Evolutionary conservation across 2,113 vertebrate genomes (phyloP), one percentile per base, ranked within the genome.

Genomic region (Pleuronectes platessa): DNA sequence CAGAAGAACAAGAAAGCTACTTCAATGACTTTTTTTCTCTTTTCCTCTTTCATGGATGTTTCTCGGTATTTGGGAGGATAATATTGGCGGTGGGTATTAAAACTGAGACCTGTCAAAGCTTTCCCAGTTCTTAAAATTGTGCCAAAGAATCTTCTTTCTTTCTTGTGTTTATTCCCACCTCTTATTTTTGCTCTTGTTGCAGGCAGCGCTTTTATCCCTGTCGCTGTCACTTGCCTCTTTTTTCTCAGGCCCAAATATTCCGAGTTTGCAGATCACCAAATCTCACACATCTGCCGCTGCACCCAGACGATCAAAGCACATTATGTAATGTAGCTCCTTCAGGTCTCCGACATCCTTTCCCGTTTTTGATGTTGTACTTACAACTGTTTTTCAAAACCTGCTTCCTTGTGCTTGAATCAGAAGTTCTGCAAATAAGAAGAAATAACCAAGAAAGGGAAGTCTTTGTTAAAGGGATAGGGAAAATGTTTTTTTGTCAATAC

Each of bases 171-270:
- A 67, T 85, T 78, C 79, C 81, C 65, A 71, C 71, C 60, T 78
- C 47, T 78, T 62, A 71, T 87, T 86, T 83, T 59, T 71, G 79
- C 79, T 90, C 61, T 87, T 76, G 84, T 92, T 89, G 71, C 78
- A 82, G 74, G 55, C 74, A 55, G 21, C 55, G 49, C 87, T 90
- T 92, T 93, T 85, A 90, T 94, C 79, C 76, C 55, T 81, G 86
- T 87, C 45, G 40, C 81, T 86, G 89, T 81, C 89, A n/a, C 51
- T n/a, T 37, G 74, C 67, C 40, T 63, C 49, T 74, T 87, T 20
- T 77, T 82, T 78, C 74, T 82, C 56, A 6, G 31, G 35, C 47
- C 55, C 63, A 89, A 88, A 88, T 84, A 88, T 69, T 88, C 63
- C 40, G 69, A 79, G 63, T 87, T 84, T 86, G 68, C 72, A 63